phyloP scores from a whole-genome alignment of 2,797 vertebrate species.

The Todus mexicanus region DNA sequence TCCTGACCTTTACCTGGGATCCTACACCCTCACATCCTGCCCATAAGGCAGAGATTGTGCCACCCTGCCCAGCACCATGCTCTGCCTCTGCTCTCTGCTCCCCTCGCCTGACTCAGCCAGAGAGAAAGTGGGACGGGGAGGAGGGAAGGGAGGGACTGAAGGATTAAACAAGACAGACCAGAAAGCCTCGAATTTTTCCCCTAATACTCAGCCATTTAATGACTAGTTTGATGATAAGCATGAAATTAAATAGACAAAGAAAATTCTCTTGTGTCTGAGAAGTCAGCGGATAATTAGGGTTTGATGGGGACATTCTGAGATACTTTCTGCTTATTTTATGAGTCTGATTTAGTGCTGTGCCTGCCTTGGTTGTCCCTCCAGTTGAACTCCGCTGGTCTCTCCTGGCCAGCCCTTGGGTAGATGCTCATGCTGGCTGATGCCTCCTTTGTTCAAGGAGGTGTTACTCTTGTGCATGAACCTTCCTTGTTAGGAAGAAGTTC shows the following conservation, averaged over 20 bases:
- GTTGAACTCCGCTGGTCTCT: not conserved
- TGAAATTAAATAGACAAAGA: conserved; percentile 70
- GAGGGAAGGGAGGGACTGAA: not conserved
- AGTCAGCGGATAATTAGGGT: conserved; percentile 45
- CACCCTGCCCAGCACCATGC: not conserved
- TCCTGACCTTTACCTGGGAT: not conserved
- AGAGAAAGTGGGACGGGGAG: not conserved
- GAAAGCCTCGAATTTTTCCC: conserved; percentile 54
- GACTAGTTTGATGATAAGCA: conserved; percentile 68
- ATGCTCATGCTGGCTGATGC: not conserved
- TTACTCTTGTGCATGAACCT: not conserved
- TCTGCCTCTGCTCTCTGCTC: not conserved
- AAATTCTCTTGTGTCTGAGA: conserved; percentile 55
- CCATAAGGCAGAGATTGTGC: not conserved
- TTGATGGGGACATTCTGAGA: conserved; percentile 24
- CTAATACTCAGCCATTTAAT: conserved; percentile 58
- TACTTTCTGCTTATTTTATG: conserved; percentile 4
- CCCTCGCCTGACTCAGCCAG: not conserved
- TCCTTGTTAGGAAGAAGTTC: not conserved
- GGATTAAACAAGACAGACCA: conserved; percentile 55
- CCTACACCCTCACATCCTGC: not conserved
- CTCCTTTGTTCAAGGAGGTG: not conserved
- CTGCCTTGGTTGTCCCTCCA: not conserved
- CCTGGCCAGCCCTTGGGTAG: not conserved
- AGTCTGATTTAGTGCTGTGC: not conserved